phyloP scores from a whole-genome alignment of 2,113 vertebrate species.

The Cynoglossus semilaevis region DNA sequence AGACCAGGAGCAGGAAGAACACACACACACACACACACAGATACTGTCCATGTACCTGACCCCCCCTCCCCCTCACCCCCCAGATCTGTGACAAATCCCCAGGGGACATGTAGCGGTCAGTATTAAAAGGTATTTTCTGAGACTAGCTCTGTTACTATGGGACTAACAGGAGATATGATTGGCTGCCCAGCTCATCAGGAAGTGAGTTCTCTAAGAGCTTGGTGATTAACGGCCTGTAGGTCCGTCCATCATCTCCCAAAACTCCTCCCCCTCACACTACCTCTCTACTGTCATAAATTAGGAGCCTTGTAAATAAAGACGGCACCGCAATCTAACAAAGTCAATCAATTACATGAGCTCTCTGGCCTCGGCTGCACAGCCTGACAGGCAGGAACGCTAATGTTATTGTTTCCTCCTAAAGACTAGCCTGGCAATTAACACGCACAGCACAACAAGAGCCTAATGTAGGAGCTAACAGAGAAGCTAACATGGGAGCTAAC shows the following conservation, averaged over 20 bases:
- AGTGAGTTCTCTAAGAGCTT: slow-evolving; percentile 79
- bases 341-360: slow-evolving; percentile 87
- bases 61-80: too few relatives aligned
- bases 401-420: slow-evolving; percentile 84
- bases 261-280: slow-evolving; percentile 78
- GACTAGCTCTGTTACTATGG: slow-evolving; percentile 86
- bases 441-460: slow-evolving; percentile 43
- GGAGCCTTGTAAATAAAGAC: slow-evolving; percentile 96
- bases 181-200: slow-evolving; percentile 91
- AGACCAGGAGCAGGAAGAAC: slow-evolving; percentile 24
- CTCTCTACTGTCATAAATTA: slow-evolving; percentile 94
- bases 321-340: slow-evolving; percentile 92
- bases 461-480: too few relatives aligned
- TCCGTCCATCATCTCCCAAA: slow-evolving; percentile 82
- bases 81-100: slow-evolving; percentile 79
- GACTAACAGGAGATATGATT: slow-evolving; percentile 96
- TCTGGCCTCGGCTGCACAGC: slow-evolving; percentile 79
- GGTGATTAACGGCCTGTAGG: slow-evolving; percentile 92
- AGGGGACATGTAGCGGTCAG: slow-evolving; percentile 85
- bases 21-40: too few relatives aligned
- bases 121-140: slow-evolving; percentile 97
- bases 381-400: slow-evolving; percentile 79
- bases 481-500: too few relatives aligned
- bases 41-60: slow-evolving; percentile 61
- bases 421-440: slow-evolving; percentile 78